Percentiles rank a stretch among this genome's conserved stretches.
These are phyloP conservation scores for Strix aluco DNA, from an alignment of 2,113 vertebrate species.

Conservation along the genomic window DNA sequence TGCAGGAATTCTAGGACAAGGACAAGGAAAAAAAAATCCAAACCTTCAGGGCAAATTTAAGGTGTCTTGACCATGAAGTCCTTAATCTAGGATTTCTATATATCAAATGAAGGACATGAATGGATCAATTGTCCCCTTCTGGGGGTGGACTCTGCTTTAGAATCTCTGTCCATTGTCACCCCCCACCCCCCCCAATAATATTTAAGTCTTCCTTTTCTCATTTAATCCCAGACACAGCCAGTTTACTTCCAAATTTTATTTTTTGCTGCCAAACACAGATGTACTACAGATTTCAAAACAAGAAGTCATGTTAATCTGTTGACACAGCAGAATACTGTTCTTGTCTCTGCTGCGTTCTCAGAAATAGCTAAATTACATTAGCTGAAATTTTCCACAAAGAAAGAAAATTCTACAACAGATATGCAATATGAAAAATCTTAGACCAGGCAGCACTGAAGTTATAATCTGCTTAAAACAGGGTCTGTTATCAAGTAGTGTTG, in stretches of 20 bases:
- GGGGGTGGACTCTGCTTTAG: neutral
- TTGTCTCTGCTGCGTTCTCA: neutral
- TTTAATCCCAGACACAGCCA: neutral
- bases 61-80: neutral
- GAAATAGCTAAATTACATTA: neutral
- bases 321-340: neutral
- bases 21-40: neutral
- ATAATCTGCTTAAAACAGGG: neutral
- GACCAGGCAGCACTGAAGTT: neutral
- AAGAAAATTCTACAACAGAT: neutral
- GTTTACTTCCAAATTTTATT: neutral
- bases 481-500: neutral
- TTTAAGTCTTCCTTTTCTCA: neutral
- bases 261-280: neutral
- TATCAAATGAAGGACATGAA: neutral
- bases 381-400: neutral
- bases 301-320: neutral
- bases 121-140: neutral
- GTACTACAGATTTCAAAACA: neutral
- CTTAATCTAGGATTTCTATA: neutral
- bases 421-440: neutral
- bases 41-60: neutral
- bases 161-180: neutral
- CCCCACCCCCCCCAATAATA: accelerated
- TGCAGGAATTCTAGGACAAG: neutral